These are phyloP conservation scores for Toxotes lorentzi DNA, from an alignment of 2,797 vertebrate genomes.

Conservation along the genomic window DNA sequence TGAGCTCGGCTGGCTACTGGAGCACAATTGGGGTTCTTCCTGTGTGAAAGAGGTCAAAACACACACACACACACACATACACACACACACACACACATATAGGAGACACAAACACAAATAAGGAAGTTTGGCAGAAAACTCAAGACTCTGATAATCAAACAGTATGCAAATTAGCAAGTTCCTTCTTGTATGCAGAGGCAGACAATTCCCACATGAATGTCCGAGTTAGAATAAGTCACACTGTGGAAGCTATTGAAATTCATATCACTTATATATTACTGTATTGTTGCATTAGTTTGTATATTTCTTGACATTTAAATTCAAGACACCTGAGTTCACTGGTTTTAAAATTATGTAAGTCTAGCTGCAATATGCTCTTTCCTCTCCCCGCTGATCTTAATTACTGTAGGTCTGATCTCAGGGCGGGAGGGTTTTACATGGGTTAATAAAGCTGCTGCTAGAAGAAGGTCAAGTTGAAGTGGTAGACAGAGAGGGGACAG, in stretches of 20 bases:
- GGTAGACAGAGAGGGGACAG: conserved; percentile 23
- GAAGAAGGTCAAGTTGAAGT: conserved; percentile 47
- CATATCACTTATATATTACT: conserved; percentile 18
- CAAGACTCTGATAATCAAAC: conserved; percentile 63
- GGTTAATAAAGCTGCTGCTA: conserved; percentile 41
- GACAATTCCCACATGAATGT: conserved; percentile 9
- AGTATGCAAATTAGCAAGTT: conserved; percentile 63
- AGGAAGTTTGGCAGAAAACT: conserved; percentile 78
- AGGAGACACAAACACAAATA: conserved; percentile 56
- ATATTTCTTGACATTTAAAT: conserved; percentile 59
- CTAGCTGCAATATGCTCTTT: neutral
- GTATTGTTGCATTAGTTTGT: conserved; percentile 13
- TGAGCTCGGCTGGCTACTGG: conserved; percentile 85
- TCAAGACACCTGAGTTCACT: conserved; percentile 11
- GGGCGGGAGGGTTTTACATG: conserved; percentile 36
- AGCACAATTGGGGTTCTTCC: conserved; percentile 87
- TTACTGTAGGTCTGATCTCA: conserved; percentile 31
- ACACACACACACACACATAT: conserved; percentile 31
- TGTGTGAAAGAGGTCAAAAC: conserved; percentile 80
- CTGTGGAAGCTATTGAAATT: neutral
- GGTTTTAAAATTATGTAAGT: conserved; percentile 29
- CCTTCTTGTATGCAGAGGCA: conserved; percentile 8
- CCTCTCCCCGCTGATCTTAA: conserved; percentile 39
- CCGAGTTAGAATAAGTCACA: conserved; percentile 6
- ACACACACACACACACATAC: conserved; percentile 17